phyloP scores from a whole-genome alignment of 1,140 invertebrate genomes.

The Ceratina calcarata region DNA sequence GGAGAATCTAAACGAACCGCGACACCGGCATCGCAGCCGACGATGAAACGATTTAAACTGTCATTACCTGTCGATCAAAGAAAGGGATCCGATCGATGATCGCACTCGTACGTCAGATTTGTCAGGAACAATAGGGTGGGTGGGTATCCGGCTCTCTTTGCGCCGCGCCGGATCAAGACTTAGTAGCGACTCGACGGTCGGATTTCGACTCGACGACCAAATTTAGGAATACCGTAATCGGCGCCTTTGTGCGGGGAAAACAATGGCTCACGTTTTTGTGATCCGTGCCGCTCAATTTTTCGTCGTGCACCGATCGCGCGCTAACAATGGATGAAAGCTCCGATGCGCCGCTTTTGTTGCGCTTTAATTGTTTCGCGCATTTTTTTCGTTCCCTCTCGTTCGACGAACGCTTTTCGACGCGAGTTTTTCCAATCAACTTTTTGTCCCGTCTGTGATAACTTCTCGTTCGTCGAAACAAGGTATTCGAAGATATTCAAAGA shows the following conservation, averaged over 20 bases:
- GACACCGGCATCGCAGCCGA: constrained; percentile 57
- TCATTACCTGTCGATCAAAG: constrained; percentile 76
- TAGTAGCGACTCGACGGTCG: constrained; percentile 69
- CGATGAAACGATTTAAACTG: constrained; percentile 70
- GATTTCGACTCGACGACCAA: constrained; percentile 51
- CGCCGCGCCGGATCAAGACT: constrained; percentile 70
- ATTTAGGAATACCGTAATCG: constrained; percentile 52
- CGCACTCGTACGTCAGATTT: constrained; percentile 76
- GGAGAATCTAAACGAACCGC: constrained; percentile 53
- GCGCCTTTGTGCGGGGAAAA: constrained; percentile 38
- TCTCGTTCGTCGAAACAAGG: neutral
- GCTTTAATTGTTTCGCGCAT: constrained; percentile 28
- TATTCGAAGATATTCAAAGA: constrained; percentile 15
- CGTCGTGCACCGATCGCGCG: neutral
- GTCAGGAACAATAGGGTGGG: constrained; percentile 67
- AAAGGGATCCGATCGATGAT: constrained; percentile 72
- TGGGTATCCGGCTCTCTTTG: constrained; percentile 40
- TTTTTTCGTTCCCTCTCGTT: neutral
- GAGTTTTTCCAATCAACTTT: neutral
- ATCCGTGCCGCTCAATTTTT: constrained; percentile 42
- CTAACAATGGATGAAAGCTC: constrained; percentile 29
- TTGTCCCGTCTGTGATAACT: neutral
- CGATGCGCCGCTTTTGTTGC: constrained; percentile 32
- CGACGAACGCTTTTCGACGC: neutral
- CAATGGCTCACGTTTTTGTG: constrained; percentile 35